Conservation (phyloP, 2,113 vertebrate species). For the Pitta sordida region DNA sequence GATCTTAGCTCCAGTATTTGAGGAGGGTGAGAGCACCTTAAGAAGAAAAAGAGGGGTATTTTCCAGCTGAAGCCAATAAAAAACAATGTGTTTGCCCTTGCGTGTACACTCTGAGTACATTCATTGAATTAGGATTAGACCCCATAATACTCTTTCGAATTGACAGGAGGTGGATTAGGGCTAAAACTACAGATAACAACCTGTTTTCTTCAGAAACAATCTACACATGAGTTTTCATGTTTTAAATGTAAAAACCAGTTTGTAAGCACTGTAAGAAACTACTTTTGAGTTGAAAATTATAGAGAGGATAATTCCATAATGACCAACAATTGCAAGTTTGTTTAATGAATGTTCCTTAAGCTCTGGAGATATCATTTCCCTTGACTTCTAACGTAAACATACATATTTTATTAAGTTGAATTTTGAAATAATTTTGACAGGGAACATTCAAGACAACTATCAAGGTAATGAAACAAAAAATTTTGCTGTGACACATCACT, state of each 20-base stretch:
- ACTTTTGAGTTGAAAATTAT: not conserved
- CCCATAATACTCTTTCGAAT: conserved; percentile 5
- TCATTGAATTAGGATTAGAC: conserved; percentile 18
- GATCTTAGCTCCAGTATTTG: not conserved
- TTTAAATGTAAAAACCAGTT: not conserved
- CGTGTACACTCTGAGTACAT: not conserved
- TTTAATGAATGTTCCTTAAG: not conserved
- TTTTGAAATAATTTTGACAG: not conserved
- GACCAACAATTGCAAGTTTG: not conserved
- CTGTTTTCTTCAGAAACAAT: conserved; percentile 27
- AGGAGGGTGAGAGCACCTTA: not conserved
- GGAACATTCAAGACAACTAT: not conserved
- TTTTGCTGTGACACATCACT: not conserved
- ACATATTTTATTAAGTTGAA: not conserved
- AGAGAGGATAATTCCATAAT: not conserved
- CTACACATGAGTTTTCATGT: not conserved
- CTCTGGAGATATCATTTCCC: not conserved
- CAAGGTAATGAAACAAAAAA: not conserved
- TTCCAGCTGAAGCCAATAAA: not conserved
- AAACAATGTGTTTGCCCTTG: not conserved
- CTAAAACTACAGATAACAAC: conserved; percentile 21
- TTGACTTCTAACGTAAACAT: not conserved
- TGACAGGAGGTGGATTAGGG: not conserved
- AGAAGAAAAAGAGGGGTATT: not conserved
- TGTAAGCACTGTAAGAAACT: not conserved